phyloP scores from a whole-genome alignment of 2,888 invertebrate genomes.

The Epinotia demarniana region DNA sequence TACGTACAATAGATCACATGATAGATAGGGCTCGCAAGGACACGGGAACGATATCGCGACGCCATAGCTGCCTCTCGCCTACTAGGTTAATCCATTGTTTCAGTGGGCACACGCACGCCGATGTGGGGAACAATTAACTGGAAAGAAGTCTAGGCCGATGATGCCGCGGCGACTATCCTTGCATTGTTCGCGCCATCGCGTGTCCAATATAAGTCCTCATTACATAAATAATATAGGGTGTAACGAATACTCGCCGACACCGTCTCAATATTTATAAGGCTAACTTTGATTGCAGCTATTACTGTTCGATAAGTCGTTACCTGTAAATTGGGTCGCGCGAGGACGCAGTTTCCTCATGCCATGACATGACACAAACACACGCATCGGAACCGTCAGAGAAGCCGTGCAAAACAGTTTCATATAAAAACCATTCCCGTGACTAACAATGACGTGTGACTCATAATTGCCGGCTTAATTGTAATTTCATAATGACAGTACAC shows the following conservation, averaged over 20 bases:
- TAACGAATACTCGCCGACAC: constrained; percentile 64
- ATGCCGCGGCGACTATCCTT: constrained; percentile 71
- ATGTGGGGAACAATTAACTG: constrained; percentile 78
- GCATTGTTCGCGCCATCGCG: constrained; percentile 82
- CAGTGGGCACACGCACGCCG: constrained; percentile 65
- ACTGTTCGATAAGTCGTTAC: constrained; percentile 1
- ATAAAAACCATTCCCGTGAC: constrained; percentile 45
- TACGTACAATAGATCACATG: constrained; percentile 83
- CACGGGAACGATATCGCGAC: constrained; percentile 71
- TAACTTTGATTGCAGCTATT: constrained; percentile 23
- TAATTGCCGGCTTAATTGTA: constrained; percentile 54
- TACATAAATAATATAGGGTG: constrained; percentile 81
- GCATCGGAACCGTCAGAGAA: constrained; percentile 32
- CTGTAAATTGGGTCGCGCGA: constrained; percentile 17
- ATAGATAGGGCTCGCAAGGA: constrained; percentile 81
- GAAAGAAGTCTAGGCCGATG: constrained; percentile 81
- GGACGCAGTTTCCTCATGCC: constrained; percentile 31
- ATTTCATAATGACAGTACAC: constrained; percentile 61
- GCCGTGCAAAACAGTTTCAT: constrained; percentile 37
- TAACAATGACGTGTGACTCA: constrained; percentile 58
- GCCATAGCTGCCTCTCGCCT: constrained; percentile 65
- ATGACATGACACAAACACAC: no score
- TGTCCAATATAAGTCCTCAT: constrained; percentile 80
- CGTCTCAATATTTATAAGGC: constrained; percentile 68
- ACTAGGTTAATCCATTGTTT: constrained; percentile 81